A percentile compares a stretch with the other conserved stretches of the same genome.
These are phyloP conservation scores for Gymnosoma rotundatum DNA, from an alignment of 2,888 invertebrate species.

Conservation along the genomic window DNA sequence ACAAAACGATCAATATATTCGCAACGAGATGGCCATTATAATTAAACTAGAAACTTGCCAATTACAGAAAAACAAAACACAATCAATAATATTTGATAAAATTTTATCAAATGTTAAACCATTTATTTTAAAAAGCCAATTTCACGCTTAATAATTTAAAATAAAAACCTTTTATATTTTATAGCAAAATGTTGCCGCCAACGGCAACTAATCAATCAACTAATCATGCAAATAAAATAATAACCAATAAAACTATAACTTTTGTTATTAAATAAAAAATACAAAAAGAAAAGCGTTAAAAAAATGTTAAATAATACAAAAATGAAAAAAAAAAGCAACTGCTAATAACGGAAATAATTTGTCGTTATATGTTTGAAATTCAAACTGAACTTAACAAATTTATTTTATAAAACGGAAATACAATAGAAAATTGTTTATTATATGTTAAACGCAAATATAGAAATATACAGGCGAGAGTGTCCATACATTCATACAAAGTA, in stretches of 20 bases:
- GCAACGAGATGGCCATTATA: not conserved
- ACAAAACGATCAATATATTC: too few species aligned
- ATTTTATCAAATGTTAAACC: not conserved
- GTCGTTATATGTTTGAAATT: slow-evolving; percentile 42
- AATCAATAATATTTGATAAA: slow-evolving; percentile 16
- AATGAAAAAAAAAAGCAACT: slow-evolving; percentile 6
- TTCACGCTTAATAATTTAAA: slow-evolving; percentile 45
- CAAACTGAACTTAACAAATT: slow-evolving; percentile 22
- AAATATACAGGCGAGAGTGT: not conserved
- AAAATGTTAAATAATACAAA: not conserved
- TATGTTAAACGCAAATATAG: not conserved
- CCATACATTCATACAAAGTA: too few species aligned
- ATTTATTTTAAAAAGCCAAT: slow-evolving; percentile 33
- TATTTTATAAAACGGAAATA: slow-evolving; percentile 33
- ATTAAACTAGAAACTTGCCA: not conserved
- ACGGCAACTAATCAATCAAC: slow-evolving; percentile 24
- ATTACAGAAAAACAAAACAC: not conserved
- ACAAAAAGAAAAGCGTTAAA: not conserved
- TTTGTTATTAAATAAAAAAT: slow-evolving; percentile 14
- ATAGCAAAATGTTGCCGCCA: not conserved
- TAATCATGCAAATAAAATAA: slow-evolving; percentile 46
- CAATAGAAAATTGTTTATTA: slow-evolving; percentile 24
- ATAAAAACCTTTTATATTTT: slow-evolving; percentile 23
- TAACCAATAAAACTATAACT: slow-evolving; percentile 20
- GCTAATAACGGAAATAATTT: slow-evolving; percentile 58